phyloP scores from a whole-genome alignment of 2,113 vertebrate genomes.

The Myxocyprinus asiaticus region DNA sequence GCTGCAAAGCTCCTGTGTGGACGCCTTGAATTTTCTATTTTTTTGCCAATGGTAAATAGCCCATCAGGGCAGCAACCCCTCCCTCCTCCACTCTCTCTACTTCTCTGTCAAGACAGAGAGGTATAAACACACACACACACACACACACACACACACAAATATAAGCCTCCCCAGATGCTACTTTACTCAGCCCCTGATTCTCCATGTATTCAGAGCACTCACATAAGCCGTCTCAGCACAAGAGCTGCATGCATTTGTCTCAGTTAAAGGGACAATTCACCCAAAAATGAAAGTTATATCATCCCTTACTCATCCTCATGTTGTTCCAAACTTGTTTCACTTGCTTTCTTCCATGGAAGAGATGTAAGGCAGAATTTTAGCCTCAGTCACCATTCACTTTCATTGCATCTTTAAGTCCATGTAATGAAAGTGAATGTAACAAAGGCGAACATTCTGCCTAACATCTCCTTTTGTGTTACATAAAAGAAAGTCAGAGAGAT shows the following conservation, averaged over 20 bases:
- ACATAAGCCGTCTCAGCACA: conserved; percentile 60
- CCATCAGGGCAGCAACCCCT: conserved; percentile 45
- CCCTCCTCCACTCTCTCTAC: conserved; percentile 17
- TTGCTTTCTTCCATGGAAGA: no score
- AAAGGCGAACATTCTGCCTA: no score
- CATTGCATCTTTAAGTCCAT: no score
- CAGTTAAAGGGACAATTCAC: neutral
- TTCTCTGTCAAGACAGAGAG: conserved; percentile 33
- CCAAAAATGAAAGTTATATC: no score
- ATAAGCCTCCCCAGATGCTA: conserved; percentile 57
- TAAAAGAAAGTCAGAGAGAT: no score
- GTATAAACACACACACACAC: no score
- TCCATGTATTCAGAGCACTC: conserved; percentile 58
- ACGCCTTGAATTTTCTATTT: conserved; percentile 46
- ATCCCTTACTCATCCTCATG: no score
- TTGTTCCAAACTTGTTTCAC: no score
- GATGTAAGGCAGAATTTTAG: no score
- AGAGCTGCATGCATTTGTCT: conserved; percentile 69
- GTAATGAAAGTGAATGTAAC: no score
- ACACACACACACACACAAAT: conserved; percentile 30
- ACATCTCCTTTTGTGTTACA: no score
- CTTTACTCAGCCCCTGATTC: conserved; percentile 55
- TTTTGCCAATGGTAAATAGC: conserved; percentile 52
- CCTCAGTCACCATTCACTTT: no score
- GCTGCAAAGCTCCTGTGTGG: conserved; percentile 45